Conservation (phyloP, 2,113 vertebrate species). For the Rutilus rutilus region DNA sequence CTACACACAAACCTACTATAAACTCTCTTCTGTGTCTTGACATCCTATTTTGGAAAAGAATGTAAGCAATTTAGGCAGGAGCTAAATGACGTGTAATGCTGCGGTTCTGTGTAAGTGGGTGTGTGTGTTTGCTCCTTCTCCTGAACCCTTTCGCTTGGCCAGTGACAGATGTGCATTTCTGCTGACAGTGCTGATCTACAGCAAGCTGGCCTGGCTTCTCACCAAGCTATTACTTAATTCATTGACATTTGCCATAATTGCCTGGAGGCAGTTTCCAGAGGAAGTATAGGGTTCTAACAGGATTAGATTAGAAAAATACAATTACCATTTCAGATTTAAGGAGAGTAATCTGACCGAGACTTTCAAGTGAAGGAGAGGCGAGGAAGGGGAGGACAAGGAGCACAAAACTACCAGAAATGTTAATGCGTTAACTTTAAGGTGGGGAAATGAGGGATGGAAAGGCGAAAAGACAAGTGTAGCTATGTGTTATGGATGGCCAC, state of each 20-base stretch:
- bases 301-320: conserved; percentile 79
- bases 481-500: conserved; percentile 56
- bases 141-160: conserved; percentile 50
- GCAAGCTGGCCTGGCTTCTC: conserved; percentile 69
- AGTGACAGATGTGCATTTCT: conserved; percentile 74
- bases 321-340: conserved; percentile 76
- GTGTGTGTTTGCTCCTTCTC: conserved; percentile 38
- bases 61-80: conserved; percentile 50
- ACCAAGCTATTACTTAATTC: conserved; percentile 81
- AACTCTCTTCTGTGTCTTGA: conserved; percentile 31
- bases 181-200: conserved; percentile 75
- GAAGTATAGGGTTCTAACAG: conserved; percentile 71
- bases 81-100: conserved; percentile 62
- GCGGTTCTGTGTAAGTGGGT: conserved; percentile 29
- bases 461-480: conserved; percentile 35
- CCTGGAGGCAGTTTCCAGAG: conserved; percentile 72
- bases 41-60: conserved; percentile 44
- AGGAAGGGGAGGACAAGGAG: conserved; percentile 13
- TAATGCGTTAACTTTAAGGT: conserved; percentile 54
- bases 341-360: conserved; percentile 61
- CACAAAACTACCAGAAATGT: conserved; percentile 51
- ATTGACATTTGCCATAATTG: conserved; percentile 81
- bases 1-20: neutral
- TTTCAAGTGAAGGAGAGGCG: conserved; percentile 25
- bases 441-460: conserved; percentile 36